Conservation (phyloP, 2,113 vertebrate genomes). For the Tachysurus fulvidraco region DNA sequence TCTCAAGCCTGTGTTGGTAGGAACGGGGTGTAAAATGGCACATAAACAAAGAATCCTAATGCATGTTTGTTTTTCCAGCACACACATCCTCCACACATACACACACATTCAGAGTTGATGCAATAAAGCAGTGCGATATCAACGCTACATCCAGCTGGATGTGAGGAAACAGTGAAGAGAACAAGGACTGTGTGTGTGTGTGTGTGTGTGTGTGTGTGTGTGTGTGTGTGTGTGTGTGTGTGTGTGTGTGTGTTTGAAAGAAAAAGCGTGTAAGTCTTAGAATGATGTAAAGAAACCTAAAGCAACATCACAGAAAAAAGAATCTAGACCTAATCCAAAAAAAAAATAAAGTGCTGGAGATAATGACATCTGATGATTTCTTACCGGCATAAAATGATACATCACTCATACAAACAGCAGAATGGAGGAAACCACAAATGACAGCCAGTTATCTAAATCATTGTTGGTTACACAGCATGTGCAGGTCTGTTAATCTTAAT, state of each 20-base stretch:
- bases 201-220: background rate
- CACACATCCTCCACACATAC: conserved; percentile 22
- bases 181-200: background rate
- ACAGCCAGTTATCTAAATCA: conserved; percentile 27
- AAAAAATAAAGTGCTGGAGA: background rate
- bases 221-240: background rate
- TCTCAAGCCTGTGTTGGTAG: conserved; percentile 19
- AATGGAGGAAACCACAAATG: conserved; percentile 21
- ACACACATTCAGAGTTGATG: conserved; percentile 41
- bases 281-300: background rate
- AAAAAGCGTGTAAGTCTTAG: background rate
- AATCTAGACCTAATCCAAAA: background rate
- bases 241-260: background rate
- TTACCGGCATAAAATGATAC: background rate
- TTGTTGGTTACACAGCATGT: conserved; percentile 15
- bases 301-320: background rate
- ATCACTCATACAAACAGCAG: background rate
- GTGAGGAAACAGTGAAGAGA: conserved; percentile 10
- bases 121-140: conserved; percentile 27
- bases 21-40: conserved; percentile 32
- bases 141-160: conserved; percentile 3
- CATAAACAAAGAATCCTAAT: conserved; percentile 39
- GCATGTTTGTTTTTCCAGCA: conserved; percentile 22
- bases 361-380: background rate
- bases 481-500: conserved; percentile 28